Conservation (phyloP, 2,113 vertebrate genomes). For the Astatotilapia flaviijosephi region DNA sequence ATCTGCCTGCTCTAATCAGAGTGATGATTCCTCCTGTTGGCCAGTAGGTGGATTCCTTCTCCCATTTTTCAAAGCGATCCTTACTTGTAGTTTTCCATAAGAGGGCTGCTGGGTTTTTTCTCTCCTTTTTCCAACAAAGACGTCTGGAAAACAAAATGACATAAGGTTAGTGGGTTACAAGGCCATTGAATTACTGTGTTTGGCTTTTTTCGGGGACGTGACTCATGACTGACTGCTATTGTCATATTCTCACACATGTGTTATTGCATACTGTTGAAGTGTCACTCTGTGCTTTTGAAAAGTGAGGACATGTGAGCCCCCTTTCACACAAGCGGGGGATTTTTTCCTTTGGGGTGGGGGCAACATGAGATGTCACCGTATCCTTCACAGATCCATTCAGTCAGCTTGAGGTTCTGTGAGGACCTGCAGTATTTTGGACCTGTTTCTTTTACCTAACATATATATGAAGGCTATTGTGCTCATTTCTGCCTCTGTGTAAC, state of each 20-base stretch:
- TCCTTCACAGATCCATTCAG: neutral
- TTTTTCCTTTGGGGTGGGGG: neutral
- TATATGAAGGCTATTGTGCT: slow-evolving; percentile 31
- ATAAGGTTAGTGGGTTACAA: neutral
- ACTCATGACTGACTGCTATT: neutral
- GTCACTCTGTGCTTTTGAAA: neutral
- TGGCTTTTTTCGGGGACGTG: neutral
- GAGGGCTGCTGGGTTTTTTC: neutral
- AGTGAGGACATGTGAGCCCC: neutral
- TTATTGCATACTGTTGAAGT: neutral
- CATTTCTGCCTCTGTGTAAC: slow-evolving; percentile 25
- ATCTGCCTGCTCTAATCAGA: neutral
- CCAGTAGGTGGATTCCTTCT: slow-evolving; percentile 53
- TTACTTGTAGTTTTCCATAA: slow-evolving; percentile 10
- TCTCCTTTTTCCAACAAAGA: neutral
- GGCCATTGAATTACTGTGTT: neutral
- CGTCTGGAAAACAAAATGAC: neutral
- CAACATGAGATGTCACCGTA: slow-evolving; percentile 44
- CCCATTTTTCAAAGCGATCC: neutral
- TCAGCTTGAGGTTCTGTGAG: slow-evolving; percentile 3
- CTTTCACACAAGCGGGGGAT: slow-evolving; percentile 4
- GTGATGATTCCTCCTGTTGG: neutral
- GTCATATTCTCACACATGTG: neutral
- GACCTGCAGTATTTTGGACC: slow-evolving; percentile 27
- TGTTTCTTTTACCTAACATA: slow-evolving; percentile 9